These are phyloP conservation scores for Autographa gamma DNA, from an alignment of 2,888 invertebrate genomes.

Conservation along the genomic window DNA sequence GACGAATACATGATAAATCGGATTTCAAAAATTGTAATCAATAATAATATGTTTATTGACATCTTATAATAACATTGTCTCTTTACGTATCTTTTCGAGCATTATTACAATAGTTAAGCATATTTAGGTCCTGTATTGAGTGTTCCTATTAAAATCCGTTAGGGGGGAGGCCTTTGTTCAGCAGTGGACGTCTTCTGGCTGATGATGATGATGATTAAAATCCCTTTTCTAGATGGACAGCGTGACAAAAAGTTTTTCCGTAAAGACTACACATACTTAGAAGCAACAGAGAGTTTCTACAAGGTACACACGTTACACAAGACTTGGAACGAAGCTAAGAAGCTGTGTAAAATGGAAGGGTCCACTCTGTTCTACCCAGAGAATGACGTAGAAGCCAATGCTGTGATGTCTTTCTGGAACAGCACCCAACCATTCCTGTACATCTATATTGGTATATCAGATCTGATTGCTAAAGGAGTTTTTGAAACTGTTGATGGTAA, in stretches of 20 bases:
- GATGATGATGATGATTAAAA: too few relatives aligned
- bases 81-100: too few relatives aligned
- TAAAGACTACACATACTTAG: constrained; percentile 74
- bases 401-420: constrained; percentile 64
- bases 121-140: background rate
- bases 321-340: constrained; percentile 72
- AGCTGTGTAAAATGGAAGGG: constrained; percentile 72
- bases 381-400: constrained; percentile 66
- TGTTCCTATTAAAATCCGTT: background rate
- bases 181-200: too few relatives aligned
- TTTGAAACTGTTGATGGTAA: constrained; percentile 12
- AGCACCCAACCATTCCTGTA: constrained; percentile 53
- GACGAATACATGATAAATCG: too few relatives aligned
- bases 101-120: background rate
- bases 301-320: constrained; percentile 74
- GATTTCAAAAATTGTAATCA: too few relatives aligned
- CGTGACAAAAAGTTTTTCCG: constrained; percentile 71
- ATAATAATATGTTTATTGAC: too few relatives aligned
- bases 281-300: constrained; percentile 71
- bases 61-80: too few relatives aligned
- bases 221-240: constrained; percentile 69
- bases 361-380: constrained; percentile 74
- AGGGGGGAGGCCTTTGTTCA: too few relatives aligned
- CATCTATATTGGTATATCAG: constrained; percentile 72
- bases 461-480: constrained; percentile 59